Conservation (phyloP, 2,113 vertebrate species). For the Copsychus sechellarum region DNA sequence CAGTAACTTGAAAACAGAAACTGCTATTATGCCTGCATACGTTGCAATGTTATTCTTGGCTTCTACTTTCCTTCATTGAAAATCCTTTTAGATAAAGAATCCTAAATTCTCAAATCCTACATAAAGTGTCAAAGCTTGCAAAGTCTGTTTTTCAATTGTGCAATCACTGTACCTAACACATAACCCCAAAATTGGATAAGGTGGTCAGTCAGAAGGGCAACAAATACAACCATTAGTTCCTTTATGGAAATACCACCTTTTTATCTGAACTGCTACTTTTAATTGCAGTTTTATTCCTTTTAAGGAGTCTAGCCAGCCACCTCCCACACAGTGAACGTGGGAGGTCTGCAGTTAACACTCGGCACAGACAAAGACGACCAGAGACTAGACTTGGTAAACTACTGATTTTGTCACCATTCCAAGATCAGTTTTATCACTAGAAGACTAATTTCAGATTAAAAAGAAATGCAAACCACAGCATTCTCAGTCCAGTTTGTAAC, state of each 20-base stretch:
- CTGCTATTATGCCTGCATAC: background rate
- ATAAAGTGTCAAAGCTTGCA: background rate
- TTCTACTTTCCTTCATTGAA: background rate
- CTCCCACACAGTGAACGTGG: background rate
- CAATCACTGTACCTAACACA: background rate
- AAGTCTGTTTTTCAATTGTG: background rate
- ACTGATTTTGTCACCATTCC: background rate
- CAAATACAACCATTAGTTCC: background rate
- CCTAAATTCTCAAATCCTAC: background rate
- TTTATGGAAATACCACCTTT: background rate
- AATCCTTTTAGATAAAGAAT: background rate
- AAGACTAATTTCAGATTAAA: background rate
- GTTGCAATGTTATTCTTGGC: background rate
- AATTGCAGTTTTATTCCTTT: background rate
- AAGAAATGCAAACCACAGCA: background rate
- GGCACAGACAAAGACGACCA: background rate
- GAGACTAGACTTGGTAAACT: background rate
- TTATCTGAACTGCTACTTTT: background rate
- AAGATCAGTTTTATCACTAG: background rate
- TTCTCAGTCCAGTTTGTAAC: background rate
- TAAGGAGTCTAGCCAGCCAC: background rate
- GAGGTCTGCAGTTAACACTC: background rate
- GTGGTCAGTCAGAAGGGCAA: background rate
- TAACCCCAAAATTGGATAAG: background rate
- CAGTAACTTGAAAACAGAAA: background rate